Percentiles rank a stretch among this genome's conserved stretches.
These are phyloP conservation scores for Oegoconia quadripuncta DNA, from an alignment of 2,888 invertebrate species.

Conservation along the genomic window DNA sequence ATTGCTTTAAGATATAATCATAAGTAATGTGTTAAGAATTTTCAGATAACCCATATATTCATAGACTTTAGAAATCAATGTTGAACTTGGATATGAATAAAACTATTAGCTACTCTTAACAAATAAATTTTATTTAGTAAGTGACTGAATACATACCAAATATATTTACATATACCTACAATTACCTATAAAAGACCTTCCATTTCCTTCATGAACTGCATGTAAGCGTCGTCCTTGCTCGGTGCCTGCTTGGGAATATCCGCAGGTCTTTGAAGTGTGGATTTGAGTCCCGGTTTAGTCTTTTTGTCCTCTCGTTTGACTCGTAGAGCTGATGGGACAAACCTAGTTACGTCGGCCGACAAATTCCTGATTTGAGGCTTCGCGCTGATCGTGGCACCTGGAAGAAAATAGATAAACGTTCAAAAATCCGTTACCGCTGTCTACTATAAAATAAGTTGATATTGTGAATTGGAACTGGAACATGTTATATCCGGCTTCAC, in stretches of 20 bases:
- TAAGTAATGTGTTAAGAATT: too few relatives aligned
- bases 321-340: conserved; percentile 94
- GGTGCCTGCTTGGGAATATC: conserved; percentile 72
- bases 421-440: too few relatives aligned
- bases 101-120: conserved; percentile 1
- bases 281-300: conserved; percentile 73
- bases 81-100: not conserved
- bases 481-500: too few relatives aligned
- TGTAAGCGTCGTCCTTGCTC: conserved; percentile 98
- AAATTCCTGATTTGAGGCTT: conserved; percentile 97
- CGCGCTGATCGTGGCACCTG: conserved; percentile 93
- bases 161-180: conserved; percentile 6
- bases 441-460: too few relatives aligned
- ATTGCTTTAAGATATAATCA: too few relatives aligned
- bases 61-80: not conserved
- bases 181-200: conserved; percentile 87
- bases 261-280: conserved; percentile 73
- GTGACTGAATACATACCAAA: not conserved
- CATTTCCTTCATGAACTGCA: conserved; percentile 99
- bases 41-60: too few relatives aligned
- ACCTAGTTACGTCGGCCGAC: conserved; percentile 96
- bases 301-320: conserved; percentile 92
- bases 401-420: conserved; percentile 7
- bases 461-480: too few relatives aligned
- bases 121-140: conserved; percentile 4